These are phyloP conservation scores for Prostheceraeus crozeri DNA, from an alignment of 2,888 invertebrate species.

Conservation along the genomic window DNA sequence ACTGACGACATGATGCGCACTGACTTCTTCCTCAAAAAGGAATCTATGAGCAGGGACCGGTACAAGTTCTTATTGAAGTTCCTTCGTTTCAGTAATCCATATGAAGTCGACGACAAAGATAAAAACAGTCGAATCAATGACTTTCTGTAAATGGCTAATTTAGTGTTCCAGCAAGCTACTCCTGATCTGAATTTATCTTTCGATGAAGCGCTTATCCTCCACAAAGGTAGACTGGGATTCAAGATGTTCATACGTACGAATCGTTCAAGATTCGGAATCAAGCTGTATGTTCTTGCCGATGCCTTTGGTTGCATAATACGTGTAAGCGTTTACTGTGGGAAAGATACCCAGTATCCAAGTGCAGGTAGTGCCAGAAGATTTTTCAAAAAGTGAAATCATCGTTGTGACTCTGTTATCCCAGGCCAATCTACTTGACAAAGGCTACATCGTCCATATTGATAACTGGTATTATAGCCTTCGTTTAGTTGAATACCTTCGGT, in stretches of 20 bases:
- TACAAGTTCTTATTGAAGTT: slow-evolving; percentile 23
- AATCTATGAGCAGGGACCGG: slow-evolving; percentile 19
- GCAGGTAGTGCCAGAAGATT: slow-evolving; percentile 22
- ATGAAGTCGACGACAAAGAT: slow-evolving; percentile 9
- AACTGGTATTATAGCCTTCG: slow-evolving; percentile 24
- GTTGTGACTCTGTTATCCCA: slow-evolving; percentile 22
- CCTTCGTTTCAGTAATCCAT: slow-evolving; percentile 17
- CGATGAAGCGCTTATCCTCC: slow-evolving; percentile 23
- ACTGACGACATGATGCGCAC: slow-evolving; percentile 3
- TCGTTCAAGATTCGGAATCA: neutral
- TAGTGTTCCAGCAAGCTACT: slow-evolving; percentile 12
- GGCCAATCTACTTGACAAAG: slow-evolving; percentile 24
- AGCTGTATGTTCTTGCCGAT: neutral
- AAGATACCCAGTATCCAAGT: slow-evolving; percentile 18
- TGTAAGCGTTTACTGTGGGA: slow-evolving; percentile 18
- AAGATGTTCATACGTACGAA: slow-evolving; percentile 1
- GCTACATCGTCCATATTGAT: slow-evolving; percentile 27
- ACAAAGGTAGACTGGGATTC: slow-evolving; percentile 13
- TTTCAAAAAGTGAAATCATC: slow-evolving; percentile 21
- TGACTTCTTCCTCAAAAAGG: slow-evolving; percentile 17
- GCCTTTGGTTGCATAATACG: neutral
- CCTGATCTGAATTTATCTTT: slow-evolving; percentile 11
- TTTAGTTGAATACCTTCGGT: slow-evolving; percentile 20
- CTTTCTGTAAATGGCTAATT: slow-evolving; percentile 9
- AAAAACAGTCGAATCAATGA: slow-evolving; percentile 27